Base-by-base conservation (phyloP, 2,888 invertebrate genomes). In the Apotomis turbidana region DNA sequence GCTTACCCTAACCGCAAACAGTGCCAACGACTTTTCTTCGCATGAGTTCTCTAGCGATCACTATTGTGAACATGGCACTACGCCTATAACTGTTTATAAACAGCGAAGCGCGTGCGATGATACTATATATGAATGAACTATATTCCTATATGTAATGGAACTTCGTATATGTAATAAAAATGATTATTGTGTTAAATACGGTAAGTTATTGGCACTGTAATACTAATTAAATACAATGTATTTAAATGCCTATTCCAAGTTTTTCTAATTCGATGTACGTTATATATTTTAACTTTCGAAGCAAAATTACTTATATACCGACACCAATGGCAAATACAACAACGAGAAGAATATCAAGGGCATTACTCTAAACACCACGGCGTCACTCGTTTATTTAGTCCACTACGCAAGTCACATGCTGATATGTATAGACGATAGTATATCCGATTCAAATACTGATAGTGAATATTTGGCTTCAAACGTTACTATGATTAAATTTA, bases 381-480 rank as follows among this genome's bases (percentile, higher is more conserved):
- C 86, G 85, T 83, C 82, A 80, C 81, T 87, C 85, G 83, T 81
- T 85, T 85, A 77, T 83, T 85, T 85, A 87, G 84, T 87, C 87
- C 83, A 85, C 87, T 90, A 90, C 84, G 85, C 89, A 91, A 91
- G 90, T 91, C 92, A 91, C 91, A 88, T 87, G 86, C 88, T 93
- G 93, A 93, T 93, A 93, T 93, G 93, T 93, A 90, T 89, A 86
- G 85, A 89, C 82, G 87, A 89, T 85, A 88, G 87, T 89, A 86
- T 76, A 87, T 85, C 86, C 84, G 86, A 86, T 87, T 88, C 84
- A 85, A 90, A 90, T 91, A 90, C 89, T 91, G 90, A 87, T 89
- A 86, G 81, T 85, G 83, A 83, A 86, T 86, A 87, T 88, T 88
- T 85, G 86, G 85, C 84, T 85, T 80, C 78, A 77, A 77, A 80